Percentiles rank a stretch among this genome's conserved stretches.
phyloP scores from a whole-genome alignment of 2,888 invertebrate genomes.

The Pyrrhia umbra region DNA sequence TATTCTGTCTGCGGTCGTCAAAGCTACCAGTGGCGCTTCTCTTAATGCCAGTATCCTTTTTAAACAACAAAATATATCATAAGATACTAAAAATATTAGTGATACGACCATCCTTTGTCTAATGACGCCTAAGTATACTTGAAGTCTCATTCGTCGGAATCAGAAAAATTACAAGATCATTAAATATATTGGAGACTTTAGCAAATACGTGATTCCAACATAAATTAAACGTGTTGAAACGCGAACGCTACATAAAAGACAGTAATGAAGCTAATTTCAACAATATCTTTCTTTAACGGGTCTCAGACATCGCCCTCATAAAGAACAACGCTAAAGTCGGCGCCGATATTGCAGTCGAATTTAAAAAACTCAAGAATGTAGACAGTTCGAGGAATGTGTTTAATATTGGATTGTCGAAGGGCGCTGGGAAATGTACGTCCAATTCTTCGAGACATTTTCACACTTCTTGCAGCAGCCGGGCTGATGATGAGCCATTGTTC shows the following conservation, averaged over 20 bases:
- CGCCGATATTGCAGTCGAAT: slow-evolving; percentile 93
- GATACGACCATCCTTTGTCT: too few relatives aligned
- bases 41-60: slow-evolving; percentile 95
- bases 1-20: slow-evolving; percentile 94
- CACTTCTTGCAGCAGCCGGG: slow-evolving; percentile 68
- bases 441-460: slow-evolving; percentile 75
- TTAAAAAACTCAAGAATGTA: slow-evolving; percentile 84
- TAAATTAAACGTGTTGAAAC: slow-evolving; percentile 78
- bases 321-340: slow-evolving; percentile 97
- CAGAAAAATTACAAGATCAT: slow-evolving; percentile 67
- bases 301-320: slow-evolving; percentile 96
- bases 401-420: slow-evolving; percentile 73
- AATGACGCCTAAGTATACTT: too few relatives aligned
- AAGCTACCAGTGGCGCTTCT: slow-evolving; percentile 95
- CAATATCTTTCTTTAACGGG: slow-evolving; percentile 82
- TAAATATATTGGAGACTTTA: slow-evolving; percentile 74
- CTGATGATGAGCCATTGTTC: slow-evolving; percentile 64
- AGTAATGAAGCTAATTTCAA: slow-evolving; percentile 77
- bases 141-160: too few relatives aligned
- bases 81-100: not conserved
- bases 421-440: slow-evolving; percentile 57
- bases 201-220: slow-evolving; percentile 69
- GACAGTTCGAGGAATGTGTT: slow-evolving; percentile 70
- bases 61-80: not conserved
- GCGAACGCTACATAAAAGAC: slow-evolving; percentile 74